Evolutionary conservation across 2,888 invertebrate genomes (phyloP).

Genomic region (Coelinius sp.): DNA sequence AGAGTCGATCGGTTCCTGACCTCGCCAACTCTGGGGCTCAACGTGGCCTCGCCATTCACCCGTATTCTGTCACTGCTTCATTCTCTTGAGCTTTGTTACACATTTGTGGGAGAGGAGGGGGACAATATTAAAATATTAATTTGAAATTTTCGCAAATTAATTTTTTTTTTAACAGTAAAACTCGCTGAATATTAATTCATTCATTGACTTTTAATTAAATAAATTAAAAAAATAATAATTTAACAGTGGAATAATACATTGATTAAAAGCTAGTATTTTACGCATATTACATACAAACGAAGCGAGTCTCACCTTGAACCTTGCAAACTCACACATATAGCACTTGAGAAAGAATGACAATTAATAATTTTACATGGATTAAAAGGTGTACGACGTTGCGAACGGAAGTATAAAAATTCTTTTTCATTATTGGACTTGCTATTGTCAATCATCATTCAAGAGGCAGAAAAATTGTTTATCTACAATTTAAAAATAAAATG

Average conservation of each 20-base stretch:
- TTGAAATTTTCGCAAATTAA: no score
- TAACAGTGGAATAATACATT: not conserved
- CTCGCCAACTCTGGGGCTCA: slow-evolving; percentile 60
- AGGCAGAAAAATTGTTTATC: not conserved
- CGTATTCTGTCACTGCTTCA: slow-evolving; percentile 27
- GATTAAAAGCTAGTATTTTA: slow-evolving; percentile 34
- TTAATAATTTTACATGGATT: slow-evolving; percentile 29
- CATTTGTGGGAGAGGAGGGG: slow-evolving; percentile 2
- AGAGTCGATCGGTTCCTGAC: slow-evolving; percentile 64
- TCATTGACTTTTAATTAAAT: no score
- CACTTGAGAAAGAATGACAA: slow-evolving; percentile 26
- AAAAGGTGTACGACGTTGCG: not conserved
- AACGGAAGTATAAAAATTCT: slow-evolving; percentile 25
- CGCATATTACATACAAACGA: not conserved
- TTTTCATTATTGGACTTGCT: not conserved
- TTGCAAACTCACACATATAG: slow-evolving; percentile 47
- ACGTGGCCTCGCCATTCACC: slow-evolving; percentile 51
- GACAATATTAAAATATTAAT: slow-evolving; percentile 50
- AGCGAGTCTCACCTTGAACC: slow-evolving; percentile 64
- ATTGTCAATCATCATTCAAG: not conserved
- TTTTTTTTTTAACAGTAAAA: no score
- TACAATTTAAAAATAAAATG: no score
- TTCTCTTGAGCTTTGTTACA: slow-evolving; percentile 17
- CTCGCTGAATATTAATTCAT: no score
- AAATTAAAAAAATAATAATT: not conserved